These are phyloP conservation scores for Nomada fabriciana DNA, from an alignment of 2,888 invertebrate genomes.

Conservation along the genomic window DNA sequence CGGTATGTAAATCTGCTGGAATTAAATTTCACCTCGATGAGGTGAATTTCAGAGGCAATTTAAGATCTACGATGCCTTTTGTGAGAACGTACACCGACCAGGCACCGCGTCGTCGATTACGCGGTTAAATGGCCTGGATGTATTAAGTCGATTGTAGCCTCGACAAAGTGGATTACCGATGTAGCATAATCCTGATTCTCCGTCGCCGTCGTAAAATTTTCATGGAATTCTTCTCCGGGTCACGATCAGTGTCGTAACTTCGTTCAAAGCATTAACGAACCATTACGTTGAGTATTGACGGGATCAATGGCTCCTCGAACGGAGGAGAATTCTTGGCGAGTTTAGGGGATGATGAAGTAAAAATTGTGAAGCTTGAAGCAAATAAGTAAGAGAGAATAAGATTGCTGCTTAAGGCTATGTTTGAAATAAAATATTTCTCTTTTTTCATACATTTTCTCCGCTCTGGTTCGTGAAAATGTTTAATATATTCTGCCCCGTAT, in stretches of 20 bases:
- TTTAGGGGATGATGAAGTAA: neutral
- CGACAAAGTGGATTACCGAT: conserved; percentile 60
- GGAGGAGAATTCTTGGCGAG: neutral
- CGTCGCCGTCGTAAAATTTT: neutral
- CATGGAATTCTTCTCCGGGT: conserved; percentile 1
- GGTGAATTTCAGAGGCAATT: conserved; percentile 59
- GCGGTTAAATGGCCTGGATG: conserved; percentile 56
- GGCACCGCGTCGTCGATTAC: conserved; percentile 60
- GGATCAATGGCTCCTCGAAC: neutral
- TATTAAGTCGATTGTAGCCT: conserved; percentile 61
- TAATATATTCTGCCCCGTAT: no score
- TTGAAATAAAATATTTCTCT: no score
- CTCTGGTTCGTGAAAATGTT: no score
- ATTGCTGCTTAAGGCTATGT: no score
- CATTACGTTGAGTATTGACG: neutral
- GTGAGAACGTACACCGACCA: conserved; percentile 24
- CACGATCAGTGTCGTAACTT: neutral
- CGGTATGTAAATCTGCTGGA: conserved; percentile 44
- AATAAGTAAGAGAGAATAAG: neutral
- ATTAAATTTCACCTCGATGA: conserved; percentile 48
- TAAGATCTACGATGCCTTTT: conserved; percentile 50
- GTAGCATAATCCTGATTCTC: conserved; percentile 37
- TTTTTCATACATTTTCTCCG: no score
- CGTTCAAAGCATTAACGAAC: conserved; percentile 7
- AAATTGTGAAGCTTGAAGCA: neutral